Evolutionary conservation across 2,113 vertebrate genomes (phyloP).

Genomic region (Myocastor coypus): DNA sequence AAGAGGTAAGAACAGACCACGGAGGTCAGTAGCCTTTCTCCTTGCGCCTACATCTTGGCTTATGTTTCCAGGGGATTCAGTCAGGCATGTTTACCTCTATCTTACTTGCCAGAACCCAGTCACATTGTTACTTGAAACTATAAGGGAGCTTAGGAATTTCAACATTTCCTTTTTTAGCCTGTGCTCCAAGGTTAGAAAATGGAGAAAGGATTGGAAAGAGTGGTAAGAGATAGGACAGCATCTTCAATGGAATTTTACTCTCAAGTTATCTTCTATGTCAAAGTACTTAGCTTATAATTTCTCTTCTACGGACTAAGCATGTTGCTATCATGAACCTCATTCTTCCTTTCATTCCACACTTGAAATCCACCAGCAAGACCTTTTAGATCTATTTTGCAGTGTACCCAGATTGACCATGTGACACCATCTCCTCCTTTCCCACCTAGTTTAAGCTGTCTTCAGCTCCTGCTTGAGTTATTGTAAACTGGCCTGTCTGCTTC

Average conservation of each 20-base stretch:
- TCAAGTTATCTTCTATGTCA: background rate
- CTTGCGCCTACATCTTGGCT: background rate
- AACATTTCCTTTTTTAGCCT: constrained; percentile 9
- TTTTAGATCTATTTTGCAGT: background rate
- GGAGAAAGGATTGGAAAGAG: background rate
- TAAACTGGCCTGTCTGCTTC: background rate
- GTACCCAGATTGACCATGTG: background rate
- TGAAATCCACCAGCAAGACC: constrained; percentile 3
- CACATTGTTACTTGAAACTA: background rate
- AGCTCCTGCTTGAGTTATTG: background rate
- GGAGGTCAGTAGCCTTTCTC: background rate
- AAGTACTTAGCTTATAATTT: background rate
- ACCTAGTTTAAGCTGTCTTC: background rate
- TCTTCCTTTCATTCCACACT: background rate
- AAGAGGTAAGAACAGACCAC: background rate
- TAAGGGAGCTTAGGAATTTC: background rate
- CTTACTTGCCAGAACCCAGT: background rate
- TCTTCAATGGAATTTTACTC: background rate
- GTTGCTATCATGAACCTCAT: background rate
- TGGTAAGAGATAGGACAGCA: background rate
- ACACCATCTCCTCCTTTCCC: background rate
- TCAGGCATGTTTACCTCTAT: background rate
- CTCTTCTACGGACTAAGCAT: background rate
- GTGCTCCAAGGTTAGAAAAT: background rate
- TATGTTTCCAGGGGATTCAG: background rate